Conservation (phyloP, 2,113 vertebrate species). For the Rynchops niger region DNA sequence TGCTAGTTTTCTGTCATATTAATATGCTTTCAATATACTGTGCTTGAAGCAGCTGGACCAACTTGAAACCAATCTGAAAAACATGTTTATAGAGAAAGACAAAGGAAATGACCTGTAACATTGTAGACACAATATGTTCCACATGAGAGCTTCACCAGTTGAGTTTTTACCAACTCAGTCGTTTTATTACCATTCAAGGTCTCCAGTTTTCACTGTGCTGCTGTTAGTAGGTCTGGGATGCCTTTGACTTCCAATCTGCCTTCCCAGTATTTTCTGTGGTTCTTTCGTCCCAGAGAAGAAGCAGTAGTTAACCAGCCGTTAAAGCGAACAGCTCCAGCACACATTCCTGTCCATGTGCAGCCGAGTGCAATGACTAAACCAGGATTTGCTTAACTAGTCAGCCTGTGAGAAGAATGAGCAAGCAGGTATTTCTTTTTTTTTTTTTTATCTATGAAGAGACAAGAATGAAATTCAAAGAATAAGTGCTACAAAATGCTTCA, state of each 20-base stretch:
- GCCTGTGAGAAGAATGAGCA: background rate
- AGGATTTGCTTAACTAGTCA: background rate
- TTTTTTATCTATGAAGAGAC: background rate
- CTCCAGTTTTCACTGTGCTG: background rate
- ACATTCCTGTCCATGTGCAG: background rate
- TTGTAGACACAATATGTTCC: background rate
- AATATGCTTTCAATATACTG: slow-evolving; percentile 36
- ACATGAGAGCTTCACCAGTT: background rate
- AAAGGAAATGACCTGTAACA: slow-evolving; percentile 61
- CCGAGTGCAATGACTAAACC: background rate
- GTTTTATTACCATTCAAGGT: background rate
- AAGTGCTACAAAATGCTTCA: background rate
- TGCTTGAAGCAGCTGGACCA: slow-evolving; percentile 49
- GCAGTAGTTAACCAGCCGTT: background rate
- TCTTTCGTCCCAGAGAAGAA: background rate
- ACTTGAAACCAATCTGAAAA: slow-evolving; percentile 64
- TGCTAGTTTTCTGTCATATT: slow-evolving; percentile 56
- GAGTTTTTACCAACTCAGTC: slow-evolving; percentile 18
- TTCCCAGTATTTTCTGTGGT: background rate
- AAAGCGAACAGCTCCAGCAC: background rate
- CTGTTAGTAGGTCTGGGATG: background rate
- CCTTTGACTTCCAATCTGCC: background rate
- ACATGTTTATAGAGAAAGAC: slow-evolving; percentile 47
- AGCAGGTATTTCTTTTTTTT: background rate
- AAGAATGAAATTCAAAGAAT: background rate